A percentile compares a stretch with the other conserved stretches of the same genome.
These are phyloP conservation scores for Ornithoptera priamus DNA, from an alignment of 2,888 invertebrate species.

Conservation along the genomic window DNA sequence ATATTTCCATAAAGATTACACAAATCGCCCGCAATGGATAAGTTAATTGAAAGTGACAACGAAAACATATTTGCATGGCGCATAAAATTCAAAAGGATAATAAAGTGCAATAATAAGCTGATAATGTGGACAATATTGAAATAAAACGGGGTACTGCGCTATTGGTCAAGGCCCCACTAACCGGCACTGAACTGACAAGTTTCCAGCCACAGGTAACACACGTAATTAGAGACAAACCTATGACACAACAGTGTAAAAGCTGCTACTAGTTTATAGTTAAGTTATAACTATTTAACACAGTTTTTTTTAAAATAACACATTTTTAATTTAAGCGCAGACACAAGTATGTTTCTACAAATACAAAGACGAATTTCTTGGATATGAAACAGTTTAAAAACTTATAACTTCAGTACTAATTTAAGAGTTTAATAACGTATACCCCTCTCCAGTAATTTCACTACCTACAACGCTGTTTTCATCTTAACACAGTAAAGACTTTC, in stretches of 20 bases:
- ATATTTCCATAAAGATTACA: background rate
- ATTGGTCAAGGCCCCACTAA: constrained; percentile 23
- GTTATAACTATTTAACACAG: background rate
- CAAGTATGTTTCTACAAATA: no score
- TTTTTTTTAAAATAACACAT: background rate
- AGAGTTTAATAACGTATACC: no score
- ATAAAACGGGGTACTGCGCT: constrained; percentile 18
- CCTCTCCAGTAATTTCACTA: no score
- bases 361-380: no score
- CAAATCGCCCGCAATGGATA: constrained; percentile 5
- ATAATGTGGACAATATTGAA: constrained; percentile 25
- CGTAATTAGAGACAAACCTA: constrained; percentile 21
- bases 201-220: constrained; percentile 20
- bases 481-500: no score
- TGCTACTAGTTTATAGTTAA: background rate
- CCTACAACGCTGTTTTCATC: no score
- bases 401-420: no score
- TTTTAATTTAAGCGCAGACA: no score
- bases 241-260: constrained; percentile 11
- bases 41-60: constrained; percentile 8
- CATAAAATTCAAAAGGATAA: constrained; percentile 19
- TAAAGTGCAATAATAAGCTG: constrained; percentile 15
- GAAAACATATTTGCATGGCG: constrained; percentile 20
- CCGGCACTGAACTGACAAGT: constrained; percentile 22
- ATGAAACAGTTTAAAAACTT: no score